Evolutionary conservation across 2,797 vertebrate genomes (phyloP).

Genomic region (Melanotaenia maccullochi): DNA sequence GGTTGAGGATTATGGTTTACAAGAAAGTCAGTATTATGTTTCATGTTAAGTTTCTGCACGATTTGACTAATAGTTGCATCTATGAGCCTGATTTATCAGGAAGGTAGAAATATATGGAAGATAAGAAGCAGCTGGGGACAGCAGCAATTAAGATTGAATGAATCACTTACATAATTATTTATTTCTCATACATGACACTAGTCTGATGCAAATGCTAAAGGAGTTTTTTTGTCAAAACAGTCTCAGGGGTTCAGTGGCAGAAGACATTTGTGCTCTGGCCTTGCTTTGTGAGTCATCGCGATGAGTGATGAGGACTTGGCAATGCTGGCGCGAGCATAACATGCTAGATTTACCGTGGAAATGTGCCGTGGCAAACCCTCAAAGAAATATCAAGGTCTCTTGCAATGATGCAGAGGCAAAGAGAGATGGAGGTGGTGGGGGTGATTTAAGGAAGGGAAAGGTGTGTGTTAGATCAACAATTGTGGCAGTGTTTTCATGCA

Average conservation of each 20-base stretch:
- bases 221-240: slow-evolving; percentile 26
- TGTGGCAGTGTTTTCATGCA: not conserved
- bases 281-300: slow-evolving; percentile 68
- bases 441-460: slow-evolving; percentile 10
- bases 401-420: slow-evolving; percentile 34
- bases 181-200: slow-evolving; percentile 9
- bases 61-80: slow-evolving; percentile 6
- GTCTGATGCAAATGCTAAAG: slow-evolving; percentile 25
- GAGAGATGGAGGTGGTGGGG: slow-evolving; percentile 9
- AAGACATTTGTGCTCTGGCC: slow-evolving; percentile 48
- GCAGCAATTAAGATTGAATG: slow-evolving; percentile 23
- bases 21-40: slow-evolving; percentile 21
- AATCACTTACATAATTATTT: not conserved
- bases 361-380: slow-evolving; percentile 68
- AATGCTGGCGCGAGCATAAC: slow-evolving; percentile 53
- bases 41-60: slow-evolving; percentile 4
- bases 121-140: not conserved
- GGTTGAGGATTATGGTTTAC: slow-evolving; percentile 16
- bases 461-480: slow-evolving; percentile 4
- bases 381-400: slow-evolving; percentile 72
- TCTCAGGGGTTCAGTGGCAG: slow-evolving; percentile 20
- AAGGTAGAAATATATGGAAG: not conserved
- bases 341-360: slow-evolving; percentile 72
- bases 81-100: not conserved
- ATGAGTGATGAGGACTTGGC: slow-evolving; percentile 63